Conservation (phyloP, 2,888 invertebrate species). For the Bembecia ichneumoniformis region DNA sequence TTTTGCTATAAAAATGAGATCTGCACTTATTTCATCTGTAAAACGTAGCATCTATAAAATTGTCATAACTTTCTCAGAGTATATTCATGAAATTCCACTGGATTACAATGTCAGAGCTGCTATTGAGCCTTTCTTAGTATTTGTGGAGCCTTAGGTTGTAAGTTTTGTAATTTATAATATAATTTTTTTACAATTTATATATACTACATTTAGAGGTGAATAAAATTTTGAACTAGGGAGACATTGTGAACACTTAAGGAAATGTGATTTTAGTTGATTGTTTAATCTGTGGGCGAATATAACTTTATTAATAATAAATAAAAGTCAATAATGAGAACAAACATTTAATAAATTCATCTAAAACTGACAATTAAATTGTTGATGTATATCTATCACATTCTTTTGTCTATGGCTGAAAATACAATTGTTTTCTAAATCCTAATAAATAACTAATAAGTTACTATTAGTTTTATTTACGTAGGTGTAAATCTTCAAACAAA, state of each 20-base stretch:
- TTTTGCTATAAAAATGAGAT: slow-evolving; percentile 74
- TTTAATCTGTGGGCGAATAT: background rate
- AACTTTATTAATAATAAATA: slow-evolving; percentile 3
- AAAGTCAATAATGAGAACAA: slow-evolving; percentile 9
- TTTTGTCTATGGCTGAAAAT: background rate
- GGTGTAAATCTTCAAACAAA: no score
- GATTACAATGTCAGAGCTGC: slow-evolving; percentile 73
- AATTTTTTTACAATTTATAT: no score
- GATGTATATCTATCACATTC: background rate
- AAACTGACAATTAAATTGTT: slow-evolving; percentile 4
- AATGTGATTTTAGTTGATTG: background rate
- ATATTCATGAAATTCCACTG: slow-evolving; percentile 77
- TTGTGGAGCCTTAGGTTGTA: slow-evolving; percentile 66
- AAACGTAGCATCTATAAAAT: slow-evolving; percentile 82
- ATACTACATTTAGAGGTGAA: background rate
- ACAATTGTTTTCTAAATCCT: background rate
- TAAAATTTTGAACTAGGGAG: background rate
- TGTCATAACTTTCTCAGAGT: slow-evolving; percentile 76
- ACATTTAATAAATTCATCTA: slow-evolving; percentile 14
- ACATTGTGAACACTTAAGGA: no score
- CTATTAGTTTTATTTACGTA: no score
- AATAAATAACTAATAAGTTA: no score
- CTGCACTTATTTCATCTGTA: slow-evolving; percentile 75
- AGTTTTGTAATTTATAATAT: no score
- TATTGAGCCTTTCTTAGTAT: slow-evolving; percentile 75